Evolutionary conservation across 2,797 vertebrate species (phyloP).

Genomic region (Tapera naevia): DNA sequence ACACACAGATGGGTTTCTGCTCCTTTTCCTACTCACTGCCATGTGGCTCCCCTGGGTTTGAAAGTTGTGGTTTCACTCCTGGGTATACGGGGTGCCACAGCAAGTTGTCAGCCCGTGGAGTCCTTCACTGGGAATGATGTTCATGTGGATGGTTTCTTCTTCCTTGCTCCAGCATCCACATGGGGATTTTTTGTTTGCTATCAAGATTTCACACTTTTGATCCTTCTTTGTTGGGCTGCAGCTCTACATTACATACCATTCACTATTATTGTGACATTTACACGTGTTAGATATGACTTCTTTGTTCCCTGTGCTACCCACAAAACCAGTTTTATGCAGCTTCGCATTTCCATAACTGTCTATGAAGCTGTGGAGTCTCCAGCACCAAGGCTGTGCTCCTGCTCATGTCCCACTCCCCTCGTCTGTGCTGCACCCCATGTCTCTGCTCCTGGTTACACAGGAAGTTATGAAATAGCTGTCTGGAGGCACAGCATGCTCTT

Average conservation of each 20-base stretch:
- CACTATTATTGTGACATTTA: fast-evolving
- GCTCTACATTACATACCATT: not conserved
- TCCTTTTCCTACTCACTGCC: not conserved
- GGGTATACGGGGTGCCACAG: not conserved
- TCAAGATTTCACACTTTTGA: not conserved
- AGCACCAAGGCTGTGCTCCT: too few species aligned
- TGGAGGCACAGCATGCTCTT: not conserved
- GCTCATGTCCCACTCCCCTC: too few species aligned
- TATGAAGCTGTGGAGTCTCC: too few species aligned
- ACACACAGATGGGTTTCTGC: not conserved
- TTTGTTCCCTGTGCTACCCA: too few species aligned
- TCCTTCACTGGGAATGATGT: not conserved
- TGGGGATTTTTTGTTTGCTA: not conserved
- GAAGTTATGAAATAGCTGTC: not conserved
- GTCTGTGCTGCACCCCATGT: too few species aligned
- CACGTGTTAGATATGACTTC: too few species aligned
- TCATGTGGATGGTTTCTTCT: not conserved
- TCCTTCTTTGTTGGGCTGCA: not conserved
- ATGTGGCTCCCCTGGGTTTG: not conserved
- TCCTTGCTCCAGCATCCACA: not conserved
- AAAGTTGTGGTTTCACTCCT: not conserved
- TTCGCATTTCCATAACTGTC: too few species aligned
- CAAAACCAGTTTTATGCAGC: too few species aligned
- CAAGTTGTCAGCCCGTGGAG: not conserved
- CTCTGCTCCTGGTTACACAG: too few species aligned